Evolutionary conservation across 1,140 invertebrate species (phyloP), one percentile per base, ranked within the genome.

Genomic region (Berghia stephanieae): DNA sequence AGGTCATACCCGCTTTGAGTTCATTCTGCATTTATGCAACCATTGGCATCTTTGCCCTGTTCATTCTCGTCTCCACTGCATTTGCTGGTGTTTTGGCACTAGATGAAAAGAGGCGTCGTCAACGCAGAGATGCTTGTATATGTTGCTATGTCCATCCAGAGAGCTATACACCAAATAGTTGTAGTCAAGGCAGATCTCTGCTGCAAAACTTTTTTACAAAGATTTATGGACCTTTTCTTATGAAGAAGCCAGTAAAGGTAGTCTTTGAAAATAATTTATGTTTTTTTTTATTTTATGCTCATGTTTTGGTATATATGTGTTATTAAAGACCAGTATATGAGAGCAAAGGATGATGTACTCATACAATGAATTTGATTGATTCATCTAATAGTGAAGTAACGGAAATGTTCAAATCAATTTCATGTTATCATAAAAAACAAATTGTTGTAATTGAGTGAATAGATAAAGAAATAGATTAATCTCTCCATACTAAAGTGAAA

Each of bases 1-100:
- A 94, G 93, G 93, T 95, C 79, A 95, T 73, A 94, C 95, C 86
- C 93, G 95, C 89, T 94, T 95, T 90, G 92, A 96, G 4, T 93
- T 95, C 90, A 92, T 94, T 91, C 93, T 94, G 77, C 90, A 91
- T 85, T 79, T 86, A 85, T 81, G 86, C 86, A 67, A 73, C 84
- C 5, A 52, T 87, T 10, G 86, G 86, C 21, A 86, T 87, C 8
- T 66, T 87, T 38, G 92, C 93, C 76, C 94, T 94, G 13, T 95
- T 93, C 87, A 87, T 94, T 44, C 92, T 93, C 80, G 93, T 93
- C 83, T 91, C 94, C 6, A 95, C 94, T 8, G 93, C 95, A 88
- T 95, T 94, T 88, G 91, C 94, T n/a, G 94, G 93, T 1, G 92
- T 93, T 73, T 93, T 95, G 81, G 92, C 93, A 0, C 85, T 95